Evolutionary conservation across 2,797 vertebrate genomes (phyloP).

Genomic region (Myiothlypis coronata): DNA sequence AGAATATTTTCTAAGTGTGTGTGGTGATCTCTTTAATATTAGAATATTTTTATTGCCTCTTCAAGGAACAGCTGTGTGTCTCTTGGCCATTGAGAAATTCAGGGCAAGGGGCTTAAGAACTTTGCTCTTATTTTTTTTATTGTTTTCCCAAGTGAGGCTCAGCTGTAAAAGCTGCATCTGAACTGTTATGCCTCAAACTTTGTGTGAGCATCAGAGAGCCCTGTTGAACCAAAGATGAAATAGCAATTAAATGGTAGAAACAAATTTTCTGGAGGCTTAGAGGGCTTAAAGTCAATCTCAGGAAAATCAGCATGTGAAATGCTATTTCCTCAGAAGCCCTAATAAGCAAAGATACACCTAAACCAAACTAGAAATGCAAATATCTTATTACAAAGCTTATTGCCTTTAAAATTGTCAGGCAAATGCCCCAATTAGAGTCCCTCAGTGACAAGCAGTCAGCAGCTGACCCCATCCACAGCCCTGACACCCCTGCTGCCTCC

Average conservation of each 20-base stretch:
- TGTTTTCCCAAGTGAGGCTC: neutral
- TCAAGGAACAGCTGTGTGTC: neutral
- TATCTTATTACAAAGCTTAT: neutral
- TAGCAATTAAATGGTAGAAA: neutral
- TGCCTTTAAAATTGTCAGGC: neutral
- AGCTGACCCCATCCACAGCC: neutral
- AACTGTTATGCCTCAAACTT: neutral
- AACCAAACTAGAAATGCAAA: neutral
- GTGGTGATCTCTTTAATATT: neutral
- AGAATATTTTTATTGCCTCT: conserved; percentile 36
- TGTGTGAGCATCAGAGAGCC: neutral
- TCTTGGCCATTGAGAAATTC: conserved; percentile 21
- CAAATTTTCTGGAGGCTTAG: neutral
- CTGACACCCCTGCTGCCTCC: neutral
- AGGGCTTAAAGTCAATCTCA: neutral
- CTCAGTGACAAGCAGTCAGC: neutral
- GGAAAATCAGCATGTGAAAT: neutral
- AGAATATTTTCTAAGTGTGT: neutral
- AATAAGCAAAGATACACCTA: neutral
- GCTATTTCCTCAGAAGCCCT: neutral
- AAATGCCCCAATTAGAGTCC: neutral
- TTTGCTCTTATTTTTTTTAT: neutral
- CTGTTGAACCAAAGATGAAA: neutral
- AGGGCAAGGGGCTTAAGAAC: neutral
- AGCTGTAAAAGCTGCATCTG: neutral